Base-by-base conservation (phyloP, 2,797 vertebrate species). In the Parambassis ranga region DNA sequence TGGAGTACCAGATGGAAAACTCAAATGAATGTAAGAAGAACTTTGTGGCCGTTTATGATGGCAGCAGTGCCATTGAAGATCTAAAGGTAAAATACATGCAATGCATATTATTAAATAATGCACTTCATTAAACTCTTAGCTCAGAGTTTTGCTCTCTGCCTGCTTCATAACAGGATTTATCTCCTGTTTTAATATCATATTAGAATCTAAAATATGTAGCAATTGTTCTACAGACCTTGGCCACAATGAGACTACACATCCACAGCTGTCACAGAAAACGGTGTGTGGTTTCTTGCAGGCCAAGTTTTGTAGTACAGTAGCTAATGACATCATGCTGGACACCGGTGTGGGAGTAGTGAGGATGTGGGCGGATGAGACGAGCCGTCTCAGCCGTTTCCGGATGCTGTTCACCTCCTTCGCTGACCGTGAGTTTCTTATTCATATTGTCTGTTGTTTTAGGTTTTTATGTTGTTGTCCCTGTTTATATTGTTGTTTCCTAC, bases 1-100 rank as follows among this genome's bases (percentile, higher is more conserved):
- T 98, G 28, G 97, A 98, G 74, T 98, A 98, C 63, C 96, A 98
- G 67, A 94, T 98, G 95, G 96, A 98, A 79, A 94, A 98, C 75
- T 98, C 96, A 18, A 98, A 98, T 9, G 96, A 98, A 56, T 98
- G 96, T 87, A 97, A 98, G 84, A 94, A 95, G 72, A 98, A 98
- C 85, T 98, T 98, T 41, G 96, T 98, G 57, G 96, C 96, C 2
- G 92, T 98, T 22, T 98, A 98, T 5, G 96, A 98, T 19, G 96
- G 96, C 46, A 97, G 96, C 63, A 96, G 93, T 35, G 94, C 95
- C 16, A 97, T 97, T 20, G 95, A 98, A 57, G 95, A 98, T 50
- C 90, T 98, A 36, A 98, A 96, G 91, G 90, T 90, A 82, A 73
- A 22, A 18, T 6, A n/a, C 6, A 43, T n/a, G 31, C 31, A 9